Base-by-base conservation (phyloP, 2,113 vertebrate genomes). In the Chascanopsetta lugubris region DNA sequence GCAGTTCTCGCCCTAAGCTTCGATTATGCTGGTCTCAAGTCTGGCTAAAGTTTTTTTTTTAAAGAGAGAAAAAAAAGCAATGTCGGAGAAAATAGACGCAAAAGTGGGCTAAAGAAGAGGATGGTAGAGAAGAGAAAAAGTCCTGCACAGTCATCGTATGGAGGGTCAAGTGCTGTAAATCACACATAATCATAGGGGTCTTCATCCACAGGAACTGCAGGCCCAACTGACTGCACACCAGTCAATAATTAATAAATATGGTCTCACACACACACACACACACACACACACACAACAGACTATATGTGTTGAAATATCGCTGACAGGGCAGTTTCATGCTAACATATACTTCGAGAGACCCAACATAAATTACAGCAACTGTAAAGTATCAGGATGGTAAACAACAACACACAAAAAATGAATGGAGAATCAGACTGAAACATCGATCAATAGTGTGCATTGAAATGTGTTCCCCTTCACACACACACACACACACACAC, bases 211-310 rank as follows among this genome's bases (percentile, higher is more conserved):
- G 61, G 58, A 55, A 9, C 68, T 17, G 18, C 45, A 58, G 61
- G 65, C 10, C 78, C 46, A 50, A 61, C 58, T 30, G 57, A 64
- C 64, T 58, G 65, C 66, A 58, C 49, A 26, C 45, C 46, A 76
- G 71, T 83, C 75, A 62, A 79, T 77, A 78, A 83, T 83, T 47
- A 68, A 77, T 68, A 72, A 76, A 71, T 75, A 61, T 21, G 32
- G 11, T n/a, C 17, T 49, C 43, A 34, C 24, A 54, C 1, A 30
- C 50, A 45, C 30, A 48, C n/a, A 43, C 38, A 29, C 3, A 22
- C 1, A 66, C 12, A 51, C 1, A 22, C 40, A n/a, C n/a, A n/a
- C n/a, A n/a, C n/a, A n/a, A n/a, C n/a, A n/a, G n/a, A n/a, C n/a
- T n/a, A 43, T 24, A 51, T 42, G 30, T 27, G 25, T 46, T 64